phyloP scores from a whole-genome alignment of 2,888 invertebrate genomes.

The Euplagia quadripunctaria region DNA sequence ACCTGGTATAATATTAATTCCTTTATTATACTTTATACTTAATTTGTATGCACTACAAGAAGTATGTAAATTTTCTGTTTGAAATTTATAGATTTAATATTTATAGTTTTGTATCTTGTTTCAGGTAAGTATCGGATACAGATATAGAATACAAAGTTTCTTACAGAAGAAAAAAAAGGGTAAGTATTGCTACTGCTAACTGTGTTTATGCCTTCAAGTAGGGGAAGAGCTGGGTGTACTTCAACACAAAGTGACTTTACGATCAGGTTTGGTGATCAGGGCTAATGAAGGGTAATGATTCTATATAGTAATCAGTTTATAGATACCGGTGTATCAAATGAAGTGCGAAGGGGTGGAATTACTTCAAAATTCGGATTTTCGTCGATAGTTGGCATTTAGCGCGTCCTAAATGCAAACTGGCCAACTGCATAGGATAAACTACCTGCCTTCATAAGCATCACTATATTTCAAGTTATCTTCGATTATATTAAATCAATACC shows the following conservation, averaged over 20 bases:
- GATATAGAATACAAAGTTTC: background rate
- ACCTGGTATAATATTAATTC: too few species aligned
- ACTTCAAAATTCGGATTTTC: too few species aligned
- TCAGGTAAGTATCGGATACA: conserved; percentile 11
- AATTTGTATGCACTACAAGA: too few species aligned
- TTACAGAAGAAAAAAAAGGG: background rate
- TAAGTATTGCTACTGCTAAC: background rate
- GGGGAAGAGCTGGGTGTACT: background rate
- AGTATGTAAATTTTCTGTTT: too few species aligned
- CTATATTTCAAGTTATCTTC: background rate
- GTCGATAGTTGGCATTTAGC: too few species aligned
- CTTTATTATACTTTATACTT: too few species aligned
- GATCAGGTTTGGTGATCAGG: background rate
- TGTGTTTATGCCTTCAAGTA: too few species aligned
- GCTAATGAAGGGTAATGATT: too few species aligned
- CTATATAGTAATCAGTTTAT: too few species aligned
- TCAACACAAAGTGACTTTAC: background rate
- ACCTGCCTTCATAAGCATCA: background rate
- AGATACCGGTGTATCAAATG: too few species aligned
- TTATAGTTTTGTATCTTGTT: conserved; percentile 6
- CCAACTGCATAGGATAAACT: background rate
- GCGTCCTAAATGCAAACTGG: background rate
- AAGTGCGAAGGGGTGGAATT: too few species aligned
- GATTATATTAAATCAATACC: background rate
- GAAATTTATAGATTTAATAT: background rate